These are phyloP conservation scores for Gyps fulvus DNA, from an alignment of 2,113 vertebrate species.

Conservation along the genomic window DNA sequence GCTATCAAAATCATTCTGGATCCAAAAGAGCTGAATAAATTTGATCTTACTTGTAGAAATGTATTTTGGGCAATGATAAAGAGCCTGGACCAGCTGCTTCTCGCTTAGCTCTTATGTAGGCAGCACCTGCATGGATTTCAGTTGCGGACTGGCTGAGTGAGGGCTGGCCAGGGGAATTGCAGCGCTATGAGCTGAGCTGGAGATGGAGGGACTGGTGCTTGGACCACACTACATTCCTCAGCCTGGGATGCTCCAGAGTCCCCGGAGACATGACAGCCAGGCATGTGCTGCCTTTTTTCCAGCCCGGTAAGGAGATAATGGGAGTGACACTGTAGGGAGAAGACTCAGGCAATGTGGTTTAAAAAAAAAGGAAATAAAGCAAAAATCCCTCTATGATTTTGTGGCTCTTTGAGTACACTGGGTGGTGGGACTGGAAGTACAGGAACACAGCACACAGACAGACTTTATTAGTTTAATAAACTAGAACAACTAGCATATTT, in stretches of 20 bases:
- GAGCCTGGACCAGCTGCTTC: background rate
- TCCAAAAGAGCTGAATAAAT: background rate
- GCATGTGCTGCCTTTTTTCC: background rate
- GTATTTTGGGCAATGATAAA: background rate
- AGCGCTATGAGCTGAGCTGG: background rate
- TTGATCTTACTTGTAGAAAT: background rate
- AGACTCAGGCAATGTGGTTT: background rate
- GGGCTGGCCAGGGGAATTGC: background rate
- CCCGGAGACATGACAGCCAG: background rate
- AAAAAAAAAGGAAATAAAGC: background rate
- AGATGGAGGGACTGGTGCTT: background rate
- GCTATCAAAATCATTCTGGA: background rate
- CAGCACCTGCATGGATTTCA: background rate
- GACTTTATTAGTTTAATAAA: background rate
- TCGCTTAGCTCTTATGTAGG: background rate
- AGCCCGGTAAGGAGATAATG: rapidly evolving
- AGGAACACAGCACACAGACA: background rate
- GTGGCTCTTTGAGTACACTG: background rate
- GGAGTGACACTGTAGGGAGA: background rate
- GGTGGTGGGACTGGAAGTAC: background rate
- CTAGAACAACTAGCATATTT: background rate
- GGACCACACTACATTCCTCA: background rate
- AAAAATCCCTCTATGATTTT: background rate
- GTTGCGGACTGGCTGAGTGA: background rate
- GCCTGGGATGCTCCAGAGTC: background rate